A percentile compares a stretch with the other conserved stretches of the same genome.
Evolutionary conservation across 1,140 invertebrate species (phyloP).

Genomic region (Bathynomus jamesi): DNA sequence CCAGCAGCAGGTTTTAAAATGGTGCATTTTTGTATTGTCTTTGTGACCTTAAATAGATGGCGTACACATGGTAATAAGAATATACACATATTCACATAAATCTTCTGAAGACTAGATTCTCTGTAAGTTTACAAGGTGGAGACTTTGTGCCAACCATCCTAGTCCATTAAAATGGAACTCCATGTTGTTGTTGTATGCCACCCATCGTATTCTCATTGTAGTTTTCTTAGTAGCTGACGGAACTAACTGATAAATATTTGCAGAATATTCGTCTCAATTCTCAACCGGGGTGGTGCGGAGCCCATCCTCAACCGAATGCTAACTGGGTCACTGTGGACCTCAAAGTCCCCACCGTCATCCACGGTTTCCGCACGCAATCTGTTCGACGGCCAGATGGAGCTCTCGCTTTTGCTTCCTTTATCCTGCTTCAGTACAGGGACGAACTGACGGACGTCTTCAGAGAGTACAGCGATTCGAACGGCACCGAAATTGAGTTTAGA

Average conservation of each 20-base stretch:
- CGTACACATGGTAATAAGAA: too few relatives aligned
- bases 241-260: too few relatives aligned
- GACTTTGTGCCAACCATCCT: too few relatives aligned
- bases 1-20: not conserved
- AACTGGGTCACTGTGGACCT: constrained; percentile 85
- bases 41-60: too few relatives aligned
- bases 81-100: too few relatives aligned
- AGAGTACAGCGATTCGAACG: constrained; percentile 84
- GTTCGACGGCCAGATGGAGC: constrained; percentile 67
- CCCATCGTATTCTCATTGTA: too few relatives aligned
- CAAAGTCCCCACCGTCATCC: constrained; percentile 77
- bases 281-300: constrained; percentile 81
- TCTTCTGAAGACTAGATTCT: too few relatives aligned
- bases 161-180: too few relatives aligned
- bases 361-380: constrained; percentile 81
- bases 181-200: too few relatives aligned
- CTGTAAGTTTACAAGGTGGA: too few relatives aligned
- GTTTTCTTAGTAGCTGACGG: too few relatives aligned
- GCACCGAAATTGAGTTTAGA: constrained; percentile 83
- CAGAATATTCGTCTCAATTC: constrained; percentile 49
- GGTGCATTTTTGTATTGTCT: too few relatives aligned
- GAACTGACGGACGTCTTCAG: constrained; percentile 80
- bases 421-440: constrained; percentile 77
- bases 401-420: constrained; percentile 75
- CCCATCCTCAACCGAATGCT: constrained; percentile 65